Conservation (phyloP, 2,888 invertebrate species). For the Spilosoma lubricipeda region DNA sequence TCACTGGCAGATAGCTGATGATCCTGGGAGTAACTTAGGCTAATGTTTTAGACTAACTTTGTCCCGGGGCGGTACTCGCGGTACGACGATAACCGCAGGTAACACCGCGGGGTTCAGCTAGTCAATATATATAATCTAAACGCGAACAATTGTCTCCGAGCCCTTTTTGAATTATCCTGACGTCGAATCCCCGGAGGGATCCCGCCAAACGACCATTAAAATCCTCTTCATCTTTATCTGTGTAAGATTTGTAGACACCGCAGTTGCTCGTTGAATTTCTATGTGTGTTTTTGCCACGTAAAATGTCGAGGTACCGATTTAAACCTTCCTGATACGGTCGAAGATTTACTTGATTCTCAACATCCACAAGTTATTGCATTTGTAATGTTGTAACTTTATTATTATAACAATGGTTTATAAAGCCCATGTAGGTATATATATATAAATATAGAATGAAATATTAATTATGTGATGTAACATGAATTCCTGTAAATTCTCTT, state of each 20-base stretch:
- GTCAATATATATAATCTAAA: constrained; percentile 25
- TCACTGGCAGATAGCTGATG: too few relatives aligned
- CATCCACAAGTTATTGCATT: neutral
- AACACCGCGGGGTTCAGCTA: too few relatives aligned
- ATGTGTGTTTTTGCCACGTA: constrained; percentile 7
- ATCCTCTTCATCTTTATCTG: constrained; percentile 24
- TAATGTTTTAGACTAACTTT: too few relatives aligned
- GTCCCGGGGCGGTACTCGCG: too few relatives aligned
- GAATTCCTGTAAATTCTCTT: neutral
- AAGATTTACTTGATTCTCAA: neutral
- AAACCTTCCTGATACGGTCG: neutral
- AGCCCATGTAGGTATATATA: too few relatives aligned
- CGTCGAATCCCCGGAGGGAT: constrained; percentile 18
- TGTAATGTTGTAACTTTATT: too few relatives aligned
- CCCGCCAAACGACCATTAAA: constrained; percentile 29
- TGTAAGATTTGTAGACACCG: constrained; percentile 16
- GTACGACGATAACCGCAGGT: too few relatives aligned
- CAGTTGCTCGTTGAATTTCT: neutral
- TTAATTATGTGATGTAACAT: neutral
- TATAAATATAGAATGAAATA: too few relatives aligned
- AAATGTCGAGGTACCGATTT: neutral
- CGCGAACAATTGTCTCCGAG: constrained; percentile 5
- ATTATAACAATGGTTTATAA: too few relatives aligned
- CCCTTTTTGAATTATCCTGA: constrained; percentile 27
- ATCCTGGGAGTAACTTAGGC: too few relatives aligned